Evolutionary conservation across 2,113 vertebrate species (phyloP).

Genomic region (Microcebus griseorufus): DNA sequence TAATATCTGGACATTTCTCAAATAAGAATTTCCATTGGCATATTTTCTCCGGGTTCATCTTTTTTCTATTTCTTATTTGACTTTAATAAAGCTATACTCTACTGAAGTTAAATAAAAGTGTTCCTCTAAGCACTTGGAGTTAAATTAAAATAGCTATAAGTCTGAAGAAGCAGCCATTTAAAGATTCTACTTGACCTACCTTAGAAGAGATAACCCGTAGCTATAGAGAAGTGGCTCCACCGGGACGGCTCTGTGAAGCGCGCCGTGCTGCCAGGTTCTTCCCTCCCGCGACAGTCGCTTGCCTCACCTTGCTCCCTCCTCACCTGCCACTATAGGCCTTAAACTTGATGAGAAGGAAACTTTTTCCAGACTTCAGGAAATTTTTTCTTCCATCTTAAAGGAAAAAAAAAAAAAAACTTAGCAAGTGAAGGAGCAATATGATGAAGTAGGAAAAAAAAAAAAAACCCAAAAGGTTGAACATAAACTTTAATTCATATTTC

Average conservation of each 20-base stretch:
- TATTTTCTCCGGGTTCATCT: conserved; percentile 67
- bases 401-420: not conserved
- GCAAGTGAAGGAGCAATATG: not conserved
- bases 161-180: conserved; percentile 66
- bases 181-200: conserved; percentile 72
- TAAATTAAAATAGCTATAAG: conserved; percentile 78
- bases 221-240: not conserved
- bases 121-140: conserved; percentile 69
- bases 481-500: not conserved
- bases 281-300: not conserved
- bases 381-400: not conserved
- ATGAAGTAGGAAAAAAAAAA: not conserved
- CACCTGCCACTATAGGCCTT: not conserved
- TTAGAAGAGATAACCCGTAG: conserved; percentile 68
- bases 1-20: conserved; percentile 65
- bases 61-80: conserved; percentile 59
- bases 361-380: not conserved
- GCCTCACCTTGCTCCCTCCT: not conserved
- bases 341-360: not conserved
- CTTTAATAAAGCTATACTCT: conserved; percentile 76
- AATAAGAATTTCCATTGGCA: conserved; percentile 66
- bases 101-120: conserved; percentile 76
- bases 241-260: not conserved
- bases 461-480: not conserved
- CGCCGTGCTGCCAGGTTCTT: accelerated